A percentile compares a stretch with the other conserved stretches of the same genome.
Conservation (phyloP, 2,888 invertebrate genomes). For the Torymus texanus region DNA sequence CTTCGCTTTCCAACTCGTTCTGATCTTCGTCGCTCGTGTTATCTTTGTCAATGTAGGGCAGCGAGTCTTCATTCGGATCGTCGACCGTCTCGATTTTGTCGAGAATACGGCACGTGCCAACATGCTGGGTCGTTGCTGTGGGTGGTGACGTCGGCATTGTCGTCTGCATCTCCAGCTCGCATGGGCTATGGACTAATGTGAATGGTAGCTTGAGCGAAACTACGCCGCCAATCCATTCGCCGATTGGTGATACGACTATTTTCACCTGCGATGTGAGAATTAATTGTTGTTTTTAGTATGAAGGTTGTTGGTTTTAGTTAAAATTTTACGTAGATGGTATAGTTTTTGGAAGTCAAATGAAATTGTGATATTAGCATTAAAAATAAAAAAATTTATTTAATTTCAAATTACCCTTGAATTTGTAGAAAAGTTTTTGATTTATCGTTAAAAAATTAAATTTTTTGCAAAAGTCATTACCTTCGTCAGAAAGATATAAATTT, state of each 20-base stretch:
- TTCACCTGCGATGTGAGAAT: slow-evolving; percentile 77
- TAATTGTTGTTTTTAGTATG: not conserved
- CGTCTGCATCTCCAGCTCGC: slow-evolving; percentile 63
- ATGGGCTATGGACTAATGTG: slow-evolving; percentile 84
- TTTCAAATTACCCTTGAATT: too few relatives aligned
- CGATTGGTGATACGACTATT: slow-evolving; percentile 85
- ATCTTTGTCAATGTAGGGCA: slow-evolving; percentile 55
- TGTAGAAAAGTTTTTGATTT: too few relatives aligned
- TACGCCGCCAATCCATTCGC: slow-evolving; percentile 79
- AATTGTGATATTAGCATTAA: too few relatives aligned
- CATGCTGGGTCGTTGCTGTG: not conserved
- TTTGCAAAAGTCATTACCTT: too few relatives aligned
- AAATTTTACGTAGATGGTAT: too few relatives aligned
- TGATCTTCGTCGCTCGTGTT: slow-evolving; percentile 54
- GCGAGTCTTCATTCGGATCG: slow-evolving; percentile 52
- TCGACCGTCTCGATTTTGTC: slow-evolving; percentile 56
- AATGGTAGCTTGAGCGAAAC: slow-evolving; percentile 88
- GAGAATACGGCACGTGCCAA: slow-evolving; percentile 34
- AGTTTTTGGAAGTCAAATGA: too few relatives aligned
- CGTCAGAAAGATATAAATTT: too few relatives aligned
- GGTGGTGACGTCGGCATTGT: slow-evolving; percentile 71
- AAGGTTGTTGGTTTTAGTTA: not conserved
- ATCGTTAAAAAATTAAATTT: too few relatives aligned
- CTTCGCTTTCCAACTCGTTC: not conserved
- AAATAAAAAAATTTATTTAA: too few relatives aligned